Evolutionary conservation across 2,888 invertebrate genomes (phyloP), one percentile per base, ranked within the genome.

Genomic region (Argyresthia goedartella): DNA sequence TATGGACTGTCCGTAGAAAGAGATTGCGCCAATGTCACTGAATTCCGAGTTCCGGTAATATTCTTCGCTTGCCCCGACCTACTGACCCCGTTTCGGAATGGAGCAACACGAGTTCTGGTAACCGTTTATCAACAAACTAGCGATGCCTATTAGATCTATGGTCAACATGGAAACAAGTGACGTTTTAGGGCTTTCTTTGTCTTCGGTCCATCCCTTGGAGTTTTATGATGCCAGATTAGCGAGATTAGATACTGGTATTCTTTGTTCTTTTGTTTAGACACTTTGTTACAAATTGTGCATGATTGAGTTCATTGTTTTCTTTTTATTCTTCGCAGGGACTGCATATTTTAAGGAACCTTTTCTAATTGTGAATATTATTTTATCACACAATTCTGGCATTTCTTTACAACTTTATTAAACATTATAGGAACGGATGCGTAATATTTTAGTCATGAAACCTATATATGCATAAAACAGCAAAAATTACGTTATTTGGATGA

Each of bases 1-100:
- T 25, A 6, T 25, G 2, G 2, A 25, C 9, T 4, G 39, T 39
- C 39, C 39, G 1, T 39, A 11, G 9, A 11, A 11, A n/a, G 39
- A 9, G 25, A 8, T 8, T 42, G 47, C 16, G 50, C 56, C 56
- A 56, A 56, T 55, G 50, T 50, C 50, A 42, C 43, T 43, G 49
- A 44, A 51, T 52, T 61, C 67, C 65, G 58, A 72, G 76, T 80
- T 81, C 81, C 80, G 81, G 76, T 73, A 75, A 67, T 70, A 65
- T 62, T 76, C 71, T 71, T 73, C 70, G 69, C 62, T 72, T 69
- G 67, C 78, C 81, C 67, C 81, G 84, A 79, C 82, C 80, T 68
- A 81, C 74, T 85, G 76, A 80, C 84, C 82, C 79, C 74, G 67
- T 73, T 82, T 58, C 57, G 63, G 64, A 67, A 68, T 71, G 62